Base-by-base conservation (phyloP, 2,888 invertebrate genomes). In the Falcaria lacertinaria region DNA sequence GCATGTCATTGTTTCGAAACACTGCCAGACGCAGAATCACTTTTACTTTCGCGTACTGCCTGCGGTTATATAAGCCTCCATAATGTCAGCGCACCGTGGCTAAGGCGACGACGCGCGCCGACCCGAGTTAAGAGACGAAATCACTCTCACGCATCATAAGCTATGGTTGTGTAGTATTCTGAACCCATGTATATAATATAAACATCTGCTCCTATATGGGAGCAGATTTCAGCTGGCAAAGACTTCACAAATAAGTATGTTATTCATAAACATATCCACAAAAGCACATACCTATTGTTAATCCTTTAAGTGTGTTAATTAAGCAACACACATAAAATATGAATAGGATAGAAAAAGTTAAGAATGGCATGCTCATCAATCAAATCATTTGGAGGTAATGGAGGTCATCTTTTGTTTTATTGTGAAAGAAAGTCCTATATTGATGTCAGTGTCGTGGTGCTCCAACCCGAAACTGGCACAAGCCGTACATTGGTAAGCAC, bases 31-130 rank as follows among this genome's bases (percentile, higher is more conserved):
- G 64, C 73, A 80, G 81, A 80, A 77, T 81, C 79, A 81, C 89
- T 89, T 89, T 89, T 88, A 88, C 89, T 89, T 89, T 89, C 82
- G 80, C 82, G 74, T 75, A 69, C 77, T 65, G 72, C 64, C 63
- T 60, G 61, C 48, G 57, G 70, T 89, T 89, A 84, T 71, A 69
- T 88, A 88, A 88, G 74, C 57, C 63, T 74, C 69, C 69, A 79
- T 81, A 81, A 76, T 75, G 78, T 73, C 74, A 76, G 77, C 67
- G 72, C 67, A 60, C 68, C 64, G 69, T 58, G 60, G 73, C 69
- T 14, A 36, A 22, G 65, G 59, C 64, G 62, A 73, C 57, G 62
- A 54, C 54, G 61, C 54, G 62, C 59, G 63, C 56, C 61, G 59
- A n/a, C n/a, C n/a, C 52, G 11, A 11, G 59, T 64, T 60, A 69